Evolutionary conservation across 2,113 vertebrate species (phyloP), one percentile per base, ranked within the genome.

Genomic region (Scytalopus superciliaris): DNA sequence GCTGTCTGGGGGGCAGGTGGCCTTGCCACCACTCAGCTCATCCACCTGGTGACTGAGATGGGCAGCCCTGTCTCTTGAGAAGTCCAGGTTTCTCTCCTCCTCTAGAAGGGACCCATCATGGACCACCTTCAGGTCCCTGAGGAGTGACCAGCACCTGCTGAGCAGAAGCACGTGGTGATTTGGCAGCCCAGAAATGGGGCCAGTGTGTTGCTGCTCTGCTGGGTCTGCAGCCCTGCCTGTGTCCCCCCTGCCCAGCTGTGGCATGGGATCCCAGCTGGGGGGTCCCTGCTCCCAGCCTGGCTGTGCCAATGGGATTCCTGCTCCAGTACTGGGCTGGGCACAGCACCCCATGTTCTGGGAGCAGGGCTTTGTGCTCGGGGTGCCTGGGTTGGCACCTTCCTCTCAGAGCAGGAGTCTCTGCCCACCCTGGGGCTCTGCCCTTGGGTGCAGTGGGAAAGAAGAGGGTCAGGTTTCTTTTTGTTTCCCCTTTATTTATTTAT

Each of bases 81-180:
- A 39, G 47, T 40, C 47, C 52, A 22, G 62, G 28, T 40, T 55
- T 44, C 33, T 62, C 44, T 60, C n/a, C 24, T 44, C 27, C 62
- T 87, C 37, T 28, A 18, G 63, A 59, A 62, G n/a, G 14, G 7
- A 25, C 17, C 2, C 0, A 1, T 44, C 45, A 19, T 4, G 3
- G 37, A 11, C 22, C 50, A 44, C 40, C 42, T 50, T 50, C 28
- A 31, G 14, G 57, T 52, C 17, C n/a, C 67, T 25, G 33, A 8
- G n/a, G 50, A 49, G 31, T 28, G 31, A 40, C 35, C 28, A 42
- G 44, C 16, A 23, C 14, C 49, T 4, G 6, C 39, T 1, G 2
- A 60, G 78, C 49, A 44, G 52, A 50, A 30, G 42, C 50, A 52
- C 10, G 1, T 0, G 1, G 31, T 50, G 55, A 39, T 3, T 1